Evolutionary conservation across 2,113 vertebrate species (phyloP).

Genomic region (Perca fluviatilis): DNA sequence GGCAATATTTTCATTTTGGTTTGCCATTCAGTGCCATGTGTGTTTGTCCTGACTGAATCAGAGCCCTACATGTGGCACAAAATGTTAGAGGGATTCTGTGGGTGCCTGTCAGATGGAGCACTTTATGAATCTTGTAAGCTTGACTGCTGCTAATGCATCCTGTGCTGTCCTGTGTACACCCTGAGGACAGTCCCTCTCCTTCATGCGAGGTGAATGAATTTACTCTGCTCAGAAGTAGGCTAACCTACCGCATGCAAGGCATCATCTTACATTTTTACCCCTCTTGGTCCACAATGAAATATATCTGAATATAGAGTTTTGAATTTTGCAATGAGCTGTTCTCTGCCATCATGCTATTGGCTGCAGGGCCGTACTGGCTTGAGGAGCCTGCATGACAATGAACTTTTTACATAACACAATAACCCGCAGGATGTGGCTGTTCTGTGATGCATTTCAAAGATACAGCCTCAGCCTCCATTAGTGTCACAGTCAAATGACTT

Average conservation of each 20-base stretch:
- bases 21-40: constrained; percentile 1
- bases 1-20: neutral
- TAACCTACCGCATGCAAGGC: constrained; percentile 34
- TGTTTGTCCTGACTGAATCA: constrained; percentile 18
- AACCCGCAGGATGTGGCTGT: constrained; percentile 27
- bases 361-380: neutral
- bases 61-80: constrained; percentile 34
- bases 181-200: constrained; percentile 59
- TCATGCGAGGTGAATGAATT: constrained; percentile 62
- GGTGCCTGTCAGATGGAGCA: constrained; percentile 60
- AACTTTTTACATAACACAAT: constrained; percentile 36
- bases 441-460: constrained; percentile 50
- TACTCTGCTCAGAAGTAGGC: constrained; percentile 53
- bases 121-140: constrained; percentile 70
- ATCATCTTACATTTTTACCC: constrained; percentile 13
- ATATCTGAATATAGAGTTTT: constrained; percentile 22
- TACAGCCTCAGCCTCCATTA: constrained; percentile 50
- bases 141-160: constrained; percentile 72
- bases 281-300: neutral
- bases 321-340: constrained; percentile 44
- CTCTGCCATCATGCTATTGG: constrained; percentile 2
- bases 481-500: constrained; percentile 54
- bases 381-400: neutral
- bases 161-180: constrained; percentile 52
- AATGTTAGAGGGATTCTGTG: constrained; percentile 57